A percentile compares a stretch with the other conserved stretches of the same genome.
Evolutionary conservation across 2,797 vertebrate genomes (phyloP).

Genomic region (Pelochelys cantorii): DNA sequence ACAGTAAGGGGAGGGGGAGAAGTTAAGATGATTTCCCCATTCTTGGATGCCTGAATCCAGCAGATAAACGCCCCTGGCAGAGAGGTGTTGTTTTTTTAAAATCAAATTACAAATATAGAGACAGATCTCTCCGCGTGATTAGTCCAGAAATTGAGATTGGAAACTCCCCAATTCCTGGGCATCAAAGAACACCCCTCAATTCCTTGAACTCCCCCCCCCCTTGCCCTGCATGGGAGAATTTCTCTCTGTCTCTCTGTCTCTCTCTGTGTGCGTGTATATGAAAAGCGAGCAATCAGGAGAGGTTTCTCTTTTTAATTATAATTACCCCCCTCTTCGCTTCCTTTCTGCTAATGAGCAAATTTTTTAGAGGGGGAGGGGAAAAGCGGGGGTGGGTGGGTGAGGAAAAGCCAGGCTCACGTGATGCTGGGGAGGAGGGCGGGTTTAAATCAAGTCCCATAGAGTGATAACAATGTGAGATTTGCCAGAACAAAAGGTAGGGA

Average conservation of each 20-base stretch:
- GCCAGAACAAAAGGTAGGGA: constrained; percentile 87
- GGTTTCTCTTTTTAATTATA: constrained; percentile 80
- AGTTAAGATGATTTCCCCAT: not conserved
- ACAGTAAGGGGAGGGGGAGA: not conserved
- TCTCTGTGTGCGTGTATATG: constrained; percentile 47
- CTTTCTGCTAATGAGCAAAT: constrained; percentile 77
- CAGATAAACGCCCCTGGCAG: not conserved
- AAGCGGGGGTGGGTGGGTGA: constrained; percentile 46
- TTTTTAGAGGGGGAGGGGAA: constrained; percentile 76
- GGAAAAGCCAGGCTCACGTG: constrained; percentile 24
- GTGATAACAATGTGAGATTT: constrained; percentile 88
- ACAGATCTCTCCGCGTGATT: not conserved
- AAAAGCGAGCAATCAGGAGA: constrained; percentile 70
- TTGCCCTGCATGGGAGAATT: not conserved
- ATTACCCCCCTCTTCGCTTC: constrained; percentile 76
- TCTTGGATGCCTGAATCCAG: not conserved
- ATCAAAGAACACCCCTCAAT: not conserved
- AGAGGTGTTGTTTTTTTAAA: not conserved
- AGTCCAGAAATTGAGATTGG: not conserved
- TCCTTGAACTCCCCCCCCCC: not conserved
- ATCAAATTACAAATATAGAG: not conserved
- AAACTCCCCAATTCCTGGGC: not conserved
- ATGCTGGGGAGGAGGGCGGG: constrained; percentile 67
- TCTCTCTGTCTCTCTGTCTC: not conserved
- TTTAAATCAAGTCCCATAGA: constrained; percentile 78